These are phyloP conservation scores for Clostera curtula DNA, from an alignment of 2,888 invertebrate species.

Conservation along the genomic window DNA sequence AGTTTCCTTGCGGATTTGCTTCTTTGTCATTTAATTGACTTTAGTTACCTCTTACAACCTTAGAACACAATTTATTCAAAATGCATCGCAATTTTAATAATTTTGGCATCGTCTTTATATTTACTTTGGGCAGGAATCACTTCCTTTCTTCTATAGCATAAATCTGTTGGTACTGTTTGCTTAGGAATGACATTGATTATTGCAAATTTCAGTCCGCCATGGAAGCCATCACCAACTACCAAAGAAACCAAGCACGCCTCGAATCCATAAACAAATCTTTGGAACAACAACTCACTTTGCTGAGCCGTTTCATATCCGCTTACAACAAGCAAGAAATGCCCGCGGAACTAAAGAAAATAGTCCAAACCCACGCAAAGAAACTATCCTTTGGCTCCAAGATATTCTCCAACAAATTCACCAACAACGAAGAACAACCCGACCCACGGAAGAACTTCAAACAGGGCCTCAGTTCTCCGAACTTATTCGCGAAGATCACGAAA, in stretches of 20 bases:
- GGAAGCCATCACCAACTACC: constrained; percentile 78
- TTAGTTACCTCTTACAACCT: no score
- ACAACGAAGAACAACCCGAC: constrained; percentile 55
- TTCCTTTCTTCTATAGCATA: no score
- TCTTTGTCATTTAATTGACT: no score
- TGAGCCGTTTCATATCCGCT: constrained; percentile 83
- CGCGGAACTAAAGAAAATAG: constrained; percentile 82
- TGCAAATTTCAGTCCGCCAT: constrained; percentile 70
- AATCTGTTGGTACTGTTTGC: no score
- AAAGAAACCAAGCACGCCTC: constrained; percentile 78
- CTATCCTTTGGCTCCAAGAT: constrained; percentile 61
- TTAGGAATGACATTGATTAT: not conserved
- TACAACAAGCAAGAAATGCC: constrained; percentile 82
- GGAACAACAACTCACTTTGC: constrained; percentile 82
- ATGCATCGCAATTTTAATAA: no score
- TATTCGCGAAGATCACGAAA: constrained; percentile 52
- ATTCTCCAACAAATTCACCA: constrained; percentile 50
- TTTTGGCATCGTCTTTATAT: no score
- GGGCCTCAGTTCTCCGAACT: constrained; percentile 55
- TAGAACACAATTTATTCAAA: no score
- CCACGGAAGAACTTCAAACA: constrained; percentile 43
- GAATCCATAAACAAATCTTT: constrained; percentile 83
- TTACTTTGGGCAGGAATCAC: no score
- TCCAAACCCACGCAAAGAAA: constrained; percentile 75
- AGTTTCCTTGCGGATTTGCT: no score